Percentiles rank a stretch among this genome's conserved stretches.
Conservation (phyloP, 2,888 invertebrate species). For the Glyphotaelius pellucidus region DNA sequence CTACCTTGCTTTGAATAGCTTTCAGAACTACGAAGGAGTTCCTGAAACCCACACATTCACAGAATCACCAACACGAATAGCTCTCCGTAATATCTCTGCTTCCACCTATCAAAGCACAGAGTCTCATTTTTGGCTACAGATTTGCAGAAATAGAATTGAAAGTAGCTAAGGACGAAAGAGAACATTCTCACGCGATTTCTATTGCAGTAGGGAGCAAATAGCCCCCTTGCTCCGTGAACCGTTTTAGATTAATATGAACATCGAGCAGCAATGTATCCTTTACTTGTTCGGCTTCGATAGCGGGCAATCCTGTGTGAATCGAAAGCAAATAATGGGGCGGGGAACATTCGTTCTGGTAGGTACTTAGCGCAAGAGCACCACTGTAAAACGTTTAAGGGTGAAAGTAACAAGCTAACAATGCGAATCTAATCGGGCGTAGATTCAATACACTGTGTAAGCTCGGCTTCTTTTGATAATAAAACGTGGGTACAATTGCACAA, state of each 20-base stretch:
- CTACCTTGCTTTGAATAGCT: neutral
- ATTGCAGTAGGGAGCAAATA: neutral
- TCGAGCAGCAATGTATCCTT: slow-evolving; percentile 2
- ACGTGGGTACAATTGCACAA: no score
- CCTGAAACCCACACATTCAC: neutral
- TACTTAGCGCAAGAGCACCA: neutral
- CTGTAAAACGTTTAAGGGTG: neutral
- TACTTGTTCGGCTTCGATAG: neutral
- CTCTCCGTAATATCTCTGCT: neutral
- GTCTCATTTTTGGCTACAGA: neutral
- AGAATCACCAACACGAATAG: neutral
- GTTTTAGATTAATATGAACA: slow-evolving; percentile 37
- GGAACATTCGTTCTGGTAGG: neutral
- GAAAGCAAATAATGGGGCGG: neutral
- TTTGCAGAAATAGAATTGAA: slow-evolving; percentile 4
- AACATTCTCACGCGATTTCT: neutral
- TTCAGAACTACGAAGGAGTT: slow-evolving; percentile 8
- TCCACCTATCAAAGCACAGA: neutral
- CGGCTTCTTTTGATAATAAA: neutral
- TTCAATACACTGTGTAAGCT: neutral
- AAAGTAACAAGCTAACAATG: neutral
- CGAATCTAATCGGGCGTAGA: neutral
- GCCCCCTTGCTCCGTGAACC: neutral
- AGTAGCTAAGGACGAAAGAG: neutral
- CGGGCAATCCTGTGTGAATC: neutral